Conservation (phyloP, 2,113 vertebrate species). For the Pycnonotus jocosus region DNA sequence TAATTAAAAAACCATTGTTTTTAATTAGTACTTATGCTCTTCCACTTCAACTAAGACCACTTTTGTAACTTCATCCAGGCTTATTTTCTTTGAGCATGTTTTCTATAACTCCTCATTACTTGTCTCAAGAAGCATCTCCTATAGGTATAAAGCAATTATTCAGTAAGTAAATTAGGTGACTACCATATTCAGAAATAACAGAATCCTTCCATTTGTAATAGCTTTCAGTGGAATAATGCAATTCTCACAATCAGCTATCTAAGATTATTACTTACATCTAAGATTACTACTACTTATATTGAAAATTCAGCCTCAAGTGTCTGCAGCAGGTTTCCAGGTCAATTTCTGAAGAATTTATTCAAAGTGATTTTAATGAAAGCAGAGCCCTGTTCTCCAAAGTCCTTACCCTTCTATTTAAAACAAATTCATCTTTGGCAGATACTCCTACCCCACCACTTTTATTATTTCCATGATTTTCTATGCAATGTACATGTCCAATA, state of each 20-base stretch:
- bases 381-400: background rate
- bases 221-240: background rate
- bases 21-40: background rate
- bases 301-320: background rate
- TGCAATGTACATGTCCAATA: background rate
- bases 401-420: background rate
- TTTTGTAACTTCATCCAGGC: background rate
- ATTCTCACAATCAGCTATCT: background rate
- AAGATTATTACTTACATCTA: background rate
- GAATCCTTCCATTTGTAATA: background rate
- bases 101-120: background rate
- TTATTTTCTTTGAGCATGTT: background rate
- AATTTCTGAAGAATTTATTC: background rate
- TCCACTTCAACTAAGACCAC: background rate
- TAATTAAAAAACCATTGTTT: background rate
- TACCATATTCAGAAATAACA: background rate
- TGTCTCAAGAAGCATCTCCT: background rate
- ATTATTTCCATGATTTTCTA: background rate
- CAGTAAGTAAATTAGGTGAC: background rate
- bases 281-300: background rate
- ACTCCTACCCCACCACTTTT: background rate
- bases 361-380: background rate
- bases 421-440: background rate
- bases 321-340: background rate
- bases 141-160: background rate